Percentiles rank a stretch among this genome's conserved stretches.
Conservation (phyloP, 2,113 vertebrate genomes). For the Trinectes maculatus region DNA sequence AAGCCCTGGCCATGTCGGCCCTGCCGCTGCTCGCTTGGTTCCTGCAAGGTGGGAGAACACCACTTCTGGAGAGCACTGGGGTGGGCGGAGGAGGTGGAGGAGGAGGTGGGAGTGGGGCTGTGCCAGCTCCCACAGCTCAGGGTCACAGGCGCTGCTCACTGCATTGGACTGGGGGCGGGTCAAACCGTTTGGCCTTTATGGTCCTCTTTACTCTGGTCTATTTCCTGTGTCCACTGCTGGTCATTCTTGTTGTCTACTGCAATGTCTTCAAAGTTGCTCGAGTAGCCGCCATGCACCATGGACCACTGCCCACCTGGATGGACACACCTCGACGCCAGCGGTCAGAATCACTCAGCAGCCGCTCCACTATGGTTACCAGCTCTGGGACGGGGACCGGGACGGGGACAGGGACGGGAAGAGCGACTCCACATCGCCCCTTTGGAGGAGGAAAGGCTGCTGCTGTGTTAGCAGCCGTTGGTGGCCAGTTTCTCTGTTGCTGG, state of each 20-base stretch:
- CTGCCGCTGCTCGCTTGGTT: conserved; percentile 91
- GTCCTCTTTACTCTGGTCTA: conserved; percentile 92
- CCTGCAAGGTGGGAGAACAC: conserved; percentile 79
- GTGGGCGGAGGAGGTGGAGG: conserved; percentile 57
- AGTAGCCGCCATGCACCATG: conserved; percentile 95
- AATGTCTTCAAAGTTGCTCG: conserved; percentile 98
- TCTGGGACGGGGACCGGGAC: conserved; percentile 82
- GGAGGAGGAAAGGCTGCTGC: conserved; percentile 93
- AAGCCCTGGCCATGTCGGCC: conserved; percentile 92
- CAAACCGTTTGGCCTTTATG: conserved; percentile 92
- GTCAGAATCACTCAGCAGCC: conserved; percentile 94
- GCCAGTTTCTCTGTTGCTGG: conserved; percentile 98
- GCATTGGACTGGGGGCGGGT: conserved; percentile 89
- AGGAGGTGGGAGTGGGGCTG: conserved; percentile 47
- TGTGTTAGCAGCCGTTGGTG: conserved; percentile 91
- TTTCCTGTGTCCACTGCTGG: conserved; percentile 91
- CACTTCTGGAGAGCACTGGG: conserved; percentile 65
- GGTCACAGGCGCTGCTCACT: conserved; percentile 88
- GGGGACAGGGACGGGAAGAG: conserved; percentile 78
- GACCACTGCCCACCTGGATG: conserved; percentile 94
- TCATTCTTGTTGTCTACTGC: conserved; percentile 96
- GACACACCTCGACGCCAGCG: conserved; percentile 90
- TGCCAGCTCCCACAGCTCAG: conserved; percentile 56
- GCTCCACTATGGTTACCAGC: conserved; percentile 94
- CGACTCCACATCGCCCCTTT: conserved; percentile 90